These are phyloP conservation scores for Rhinophrynus dorsalis DNA, from an alignment of 2,797 vertebrate species.

Conservation along the genomic window DNA sequence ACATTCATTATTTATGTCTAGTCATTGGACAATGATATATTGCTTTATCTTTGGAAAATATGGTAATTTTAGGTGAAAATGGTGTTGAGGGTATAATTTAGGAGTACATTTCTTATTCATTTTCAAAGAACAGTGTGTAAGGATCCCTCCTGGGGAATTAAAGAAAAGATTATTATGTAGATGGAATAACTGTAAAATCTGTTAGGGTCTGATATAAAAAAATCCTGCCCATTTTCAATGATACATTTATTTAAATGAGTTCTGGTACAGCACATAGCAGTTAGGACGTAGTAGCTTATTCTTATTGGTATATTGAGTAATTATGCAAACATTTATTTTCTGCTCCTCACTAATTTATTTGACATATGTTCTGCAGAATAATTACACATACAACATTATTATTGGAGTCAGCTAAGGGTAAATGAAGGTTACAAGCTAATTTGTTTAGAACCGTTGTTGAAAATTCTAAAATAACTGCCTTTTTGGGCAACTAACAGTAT, in stretches of 20 bases:
- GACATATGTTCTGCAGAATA: conserved; percentile 35
- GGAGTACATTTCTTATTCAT: conserved; percentile 46
- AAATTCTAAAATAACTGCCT: too few relatives aligned
- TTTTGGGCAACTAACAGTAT: too few relatives aligned
- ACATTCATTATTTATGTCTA: conserved; percentile 32
- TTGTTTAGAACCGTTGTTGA: conserved; percentile 44
- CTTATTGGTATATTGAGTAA: conserved; percentile 49
- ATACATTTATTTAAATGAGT: conserved; percentile 65
- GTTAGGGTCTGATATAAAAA: conserved; percentile 51
- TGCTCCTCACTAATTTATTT: conserved; percentile 47
- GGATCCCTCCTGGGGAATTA: conserved; percentile 67
- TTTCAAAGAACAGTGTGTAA: conserved; percentile 37
- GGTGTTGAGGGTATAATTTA: conserved; percentile 48
- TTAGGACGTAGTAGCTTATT: conserved; percentile 51
- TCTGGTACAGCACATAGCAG: conserved; percentile 43
- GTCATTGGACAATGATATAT: neutral
- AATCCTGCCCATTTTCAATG: conserved; percentile 57
- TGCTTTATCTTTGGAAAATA: conserved; percentile 21
- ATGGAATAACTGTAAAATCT: conserved; percentile 59
- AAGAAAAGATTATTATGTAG: conserved; percentile 50
- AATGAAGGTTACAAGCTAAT: conserved; percentile 59
- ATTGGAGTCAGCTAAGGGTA: conserved; percentile 49
- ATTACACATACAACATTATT: conserved; percentile 37
- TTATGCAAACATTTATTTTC: conserved; percentile 29
- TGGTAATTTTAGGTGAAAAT: conserved; percentile 55